These are phyloP conservation scores for Chloebia gouldiae DNA, from an alignment of 2,113 vertebrate genomes.

Conservation along the genomic window DNA sequence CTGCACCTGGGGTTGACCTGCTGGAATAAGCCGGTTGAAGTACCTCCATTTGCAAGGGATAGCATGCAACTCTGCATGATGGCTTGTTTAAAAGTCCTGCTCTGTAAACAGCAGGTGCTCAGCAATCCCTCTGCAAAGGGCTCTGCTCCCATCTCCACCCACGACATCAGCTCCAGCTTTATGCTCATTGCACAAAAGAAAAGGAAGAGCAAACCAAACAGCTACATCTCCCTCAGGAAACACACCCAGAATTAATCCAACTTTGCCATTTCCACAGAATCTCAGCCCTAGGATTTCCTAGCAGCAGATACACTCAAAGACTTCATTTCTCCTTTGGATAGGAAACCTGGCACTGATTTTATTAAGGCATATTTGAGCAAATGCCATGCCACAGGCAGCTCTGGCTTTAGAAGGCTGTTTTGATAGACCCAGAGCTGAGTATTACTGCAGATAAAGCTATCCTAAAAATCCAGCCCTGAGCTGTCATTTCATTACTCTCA, in stretches of 20 bases:
- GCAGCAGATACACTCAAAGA: not conserved
- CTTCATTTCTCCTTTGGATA: not conserved
- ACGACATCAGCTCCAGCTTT: not conserved
- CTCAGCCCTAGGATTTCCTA: not conserved
- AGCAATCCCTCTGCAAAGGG: not conserved
- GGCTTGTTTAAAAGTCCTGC: not conserved
- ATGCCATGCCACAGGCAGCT: conserved; percentile 22
- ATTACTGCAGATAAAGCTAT: not conserved
- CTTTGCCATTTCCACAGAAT: not conserved
- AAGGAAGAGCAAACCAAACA: not conserved
- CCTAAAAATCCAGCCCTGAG: not conserved
- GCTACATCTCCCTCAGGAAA: not conserved
- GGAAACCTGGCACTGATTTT: not conserved
- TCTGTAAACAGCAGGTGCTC: not conserved
- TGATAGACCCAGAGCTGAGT: not conserved
- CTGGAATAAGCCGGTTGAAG: not conserved
- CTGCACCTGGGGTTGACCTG: not conserved
- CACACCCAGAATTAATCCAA: not conserved
- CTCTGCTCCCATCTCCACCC: not conserved
- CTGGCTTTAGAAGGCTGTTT: conserved; percentile 13
- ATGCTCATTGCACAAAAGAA: not conserved
- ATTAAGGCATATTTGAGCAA: conserved; percentile 3
- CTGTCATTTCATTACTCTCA: not conserved
- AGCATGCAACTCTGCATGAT: not conserved
- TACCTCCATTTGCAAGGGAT: not conserved